Evolutionary conservation across 53 echinoderm and acorn worm genomes (phyloP).

Genomic region (Patiria pectinifera): DNA sequence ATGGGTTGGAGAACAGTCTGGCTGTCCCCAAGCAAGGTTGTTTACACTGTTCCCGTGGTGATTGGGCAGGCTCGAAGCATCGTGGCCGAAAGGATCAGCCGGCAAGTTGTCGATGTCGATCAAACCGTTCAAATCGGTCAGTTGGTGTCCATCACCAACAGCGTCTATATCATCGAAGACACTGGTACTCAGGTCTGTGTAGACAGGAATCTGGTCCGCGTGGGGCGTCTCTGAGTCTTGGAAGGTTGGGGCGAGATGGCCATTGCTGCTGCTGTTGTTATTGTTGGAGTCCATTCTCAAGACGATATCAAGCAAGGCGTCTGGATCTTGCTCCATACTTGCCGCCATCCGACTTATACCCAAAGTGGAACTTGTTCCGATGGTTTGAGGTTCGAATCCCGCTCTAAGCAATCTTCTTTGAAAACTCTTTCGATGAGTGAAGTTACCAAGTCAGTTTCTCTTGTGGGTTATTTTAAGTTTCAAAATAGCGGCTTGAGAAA

Average conservation of each 20-base stretch:
- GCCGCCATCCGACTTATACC: background rate
- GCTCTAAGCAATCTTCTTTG: background rate
- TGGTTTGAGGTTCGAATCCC: too few relatives aligned
- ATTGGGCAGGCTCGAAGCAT: background rate
- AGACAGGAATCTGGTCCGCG: constrained; percentile 4
- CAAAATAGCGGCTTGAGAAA: too few relatives aligned
- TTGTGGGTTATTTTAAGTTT: background rate
- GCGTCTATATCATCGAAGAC: constrained; percentile 2
- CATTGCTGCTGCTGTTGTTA: background rate
- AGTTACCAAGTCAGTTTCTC: background rate
- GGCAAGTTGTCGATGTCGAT: constrained; percentile 39
- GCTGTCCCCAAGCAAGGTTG: background rate
- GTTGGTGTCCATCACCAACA: background rate
- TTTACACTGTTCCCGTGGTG: constrained; percentile 10
- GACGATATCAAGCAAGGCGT: constrained; percentile 40
- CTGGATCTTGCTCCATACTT: constrained; percentile 17
- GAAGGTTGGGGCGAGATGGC: background rate
- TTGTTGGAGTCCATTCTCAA: constrained; percentile 21
- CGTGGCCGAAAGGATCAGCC: constrained; percentile 15
- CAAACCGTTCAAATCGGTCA: constrained; percentile 35
- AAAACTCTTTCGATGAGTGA: background rate
- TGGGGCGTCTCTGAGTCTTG: background rate
- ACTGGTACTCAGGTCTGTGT: constrained; percentile 19
- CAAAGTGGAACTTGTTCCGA: too few relatives aligned
- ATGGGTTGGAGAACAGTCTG: background rate